These are phyloP conservation scores for Rhincodon typus DNA, from an alignment of 2,797 vertebrate genomes.

Conservation along the genomic window DNA sequence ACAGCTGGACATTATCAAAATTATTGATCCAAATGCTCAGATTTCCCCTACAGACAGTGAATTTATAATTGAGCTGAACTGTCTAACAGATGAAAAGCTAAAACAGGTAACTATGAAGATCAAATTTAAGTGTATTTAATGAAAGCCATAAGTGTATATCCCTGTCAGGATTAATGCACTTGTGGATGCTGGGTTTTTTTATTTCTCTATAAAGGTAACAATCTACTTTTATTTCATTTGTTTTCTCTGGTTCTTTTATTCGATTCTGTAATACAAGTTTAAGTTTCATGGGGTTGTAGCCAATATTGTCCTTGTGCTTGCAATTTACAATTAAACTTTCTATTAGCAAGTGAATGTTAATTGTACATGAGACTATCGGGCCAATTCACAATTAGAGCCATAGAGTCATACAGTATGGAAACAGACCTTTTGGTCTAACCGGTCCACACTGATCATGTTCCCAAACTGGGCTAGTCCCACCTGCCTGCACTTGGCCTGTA, in stretches of 20 bases:
- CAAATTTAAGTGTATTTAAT: background rate
- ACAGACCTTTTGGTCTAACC: no score
- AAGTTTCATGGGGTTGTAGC: background rate
- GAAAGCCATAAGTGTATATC: background rate
- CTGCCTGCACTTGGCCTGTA: no score
- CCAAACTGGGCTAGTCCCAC: no score
- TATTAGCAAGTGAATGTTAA: background rate
- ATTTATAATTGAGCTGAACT: slow-evolving; percentile 98
- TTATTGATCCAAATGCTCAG: slow-evolving; percentile 93
- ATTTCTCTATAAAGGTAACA: background rate
- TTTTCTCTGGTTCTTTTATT: background rate
- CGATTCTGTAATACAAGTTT: background rate
- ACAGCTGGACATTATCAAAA: slow-evolving; percentile 98
- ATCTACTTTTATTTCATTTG: background rate
- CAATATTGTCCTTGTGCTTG: background rate
- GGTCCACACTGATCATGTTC: no score
- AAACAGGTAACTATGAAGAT: slow-evolving; percentile 75
- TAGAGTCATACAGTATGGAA: no score
- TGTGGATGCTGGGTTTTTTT: background rate
- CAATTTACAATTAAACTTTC: background rate
- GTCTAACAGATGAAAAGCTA: slow-evolving; percentile 93
- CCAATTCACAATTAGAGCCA: background rate
- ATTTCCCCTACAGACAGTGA: slow-evolving; percentile 98
- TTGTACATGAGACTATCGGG: no score
- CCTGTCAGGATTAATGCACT: background rate